Percentiles rank a stretch among this genome's conserved stretches.
Conservation (phyloP, 1,140 invertebrate species). For the Octopus sinensis region DNA sequence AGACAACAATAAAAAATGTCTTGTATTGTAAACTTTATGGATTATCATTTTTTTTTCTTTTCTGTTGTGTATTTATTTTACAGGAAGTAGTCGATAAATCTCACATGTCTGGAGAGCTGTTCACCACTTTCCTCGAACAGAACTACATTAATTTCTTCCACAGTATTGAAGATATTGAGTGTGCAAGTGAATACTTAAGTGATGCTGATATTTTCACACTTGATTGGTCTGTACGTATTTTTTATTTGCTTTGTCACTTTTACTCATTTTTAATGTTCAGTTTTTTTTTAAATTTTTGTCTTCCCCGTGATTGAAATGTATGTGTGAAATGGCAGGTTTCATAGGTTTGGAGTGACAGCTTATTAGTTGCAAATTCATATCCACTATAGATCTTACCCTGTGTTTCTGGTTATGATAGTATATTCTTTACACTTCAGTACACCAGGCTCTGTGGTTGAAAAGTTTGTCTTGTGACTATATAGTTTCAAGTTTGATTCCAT, state of each 20-base stretch:
- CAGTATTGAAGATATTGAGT: slow-evolving; percentile 44
- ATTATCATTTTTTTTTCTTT: slow-evolving; percentile 5
- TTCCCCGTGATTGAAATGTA: not conserved
- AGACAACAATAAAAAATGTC: too few relatives aligned
- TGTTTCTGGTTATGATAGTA: not conserved
- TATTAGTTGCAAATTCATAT: too few relatives aligned
- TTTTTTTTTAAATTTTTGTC: not conserved
- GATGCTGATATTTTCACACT: slow-evolving; percentile 48
- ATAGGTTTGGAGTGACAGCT: too few relatives aligned
- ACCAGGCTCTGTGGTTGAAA: too few relatives aligned
- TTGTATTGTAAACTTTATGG: not conserved
- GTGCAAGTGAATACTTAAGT: slow-evolving; percentile 52
- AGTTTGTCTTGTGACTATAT: too few relatives aligned
- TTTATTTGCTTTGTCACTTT: not conserved
- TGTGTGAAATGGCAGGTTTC: not conserved
- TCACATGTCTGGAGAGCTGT: slow-evolving; percentile 50
- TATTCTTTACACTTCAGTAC: too few relatives aligned
- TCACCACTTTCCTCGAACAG: slow-evolving; percentile 53
- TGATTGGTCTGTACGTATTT: slow-evolving; percentile 49
- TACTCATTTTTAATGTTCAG: not conserved
- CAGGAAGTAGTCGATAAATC: slow-evolving; percentile 53
- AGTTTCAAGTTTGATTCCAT: too few relatives aligned
- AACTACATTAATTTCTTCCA: slow-evolving; percentile 54
- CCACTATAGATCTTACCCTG: not conserved
- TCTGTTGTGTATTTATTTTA: not conserved